Conservation (phyloP, 2,797 vertebrate genomes). For the Scomberomorus guttatus region DNA sequence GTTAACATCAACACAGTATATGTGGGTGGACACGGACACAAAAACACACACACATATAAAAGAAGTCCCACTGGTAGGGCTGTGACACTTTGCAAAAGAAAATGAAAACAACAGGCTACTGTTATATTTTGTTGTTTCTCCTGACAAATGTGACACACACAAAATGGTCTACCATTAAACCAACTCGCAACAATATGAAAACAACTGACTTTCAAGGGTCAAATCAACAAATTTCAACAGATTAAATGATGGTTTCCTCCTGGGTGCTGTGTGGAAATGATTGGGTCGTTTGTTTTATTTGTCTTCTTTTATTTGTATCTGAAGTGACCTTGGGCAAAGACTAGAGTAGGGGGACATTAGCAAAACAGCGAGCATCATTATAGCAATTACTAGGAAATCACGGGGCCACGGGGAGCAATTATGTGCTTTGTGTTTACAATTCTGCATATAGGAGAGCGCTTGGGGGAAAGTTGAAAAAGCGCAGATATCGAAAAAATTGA, state of each 20-base stretch:
- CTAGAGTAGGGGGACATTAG: slow-evolving; percentile 65
- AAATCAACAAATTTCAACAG: slow-evolving; percentile 35
- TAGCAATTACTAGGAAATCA: slow-evolving; percentile 81
- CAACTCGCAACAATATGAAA: slow-evolving; percentile 23
- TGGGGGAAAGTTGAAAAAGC: slow-evolving; percentile 51
- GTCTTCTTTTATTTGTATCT: slow-evolving; percentile 56
- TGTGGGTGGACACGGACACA: slow-evolving; percentile 34
- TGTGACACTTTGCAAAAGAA: slow-evolving; percentile 25
- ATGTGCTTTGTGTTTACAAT: slow-evolving; percentile 77
- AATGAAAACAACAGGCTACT: slow-evolving; percentile 32
- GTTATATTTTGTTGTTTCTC: slow-evolving; percentile 36
- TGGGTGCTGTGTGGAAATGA: slow-evolving; percentile 23
- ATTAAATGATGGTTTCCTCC: slow-evolving; percentile 34
- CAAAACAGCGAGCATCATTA: slow-evolving; percentile 71
- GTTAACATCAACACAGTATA: slow-evolving; percentile 13
- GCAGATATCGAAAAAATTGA: slow-evolving; percentile 36
- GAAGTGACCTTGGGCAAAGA: slow-evolving; percentile 73
- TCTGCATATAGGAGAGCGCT: slow-evolving; percentile 48
- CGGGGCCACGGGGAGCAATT: slow-evolving; percentile 79
- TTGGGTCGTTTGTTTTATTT: slow-evolving; percentile 60
- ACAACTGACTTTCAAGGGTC: slow-evolving; percentile 29
- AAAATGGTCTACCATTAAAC: slow-evolving; percentile 7
- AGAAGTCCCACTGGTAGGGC: slow-evolving; percentile 20
- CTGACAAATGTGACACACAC: slow-evolving; percentile 11
- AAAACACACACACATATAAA: slow-evolving; percentile 30